These are phyloP conservation scores for Sula dactylatra DNA, from an alignment of 2,113 vertebrate genomes.

Conservation along the genomic window DNA sequence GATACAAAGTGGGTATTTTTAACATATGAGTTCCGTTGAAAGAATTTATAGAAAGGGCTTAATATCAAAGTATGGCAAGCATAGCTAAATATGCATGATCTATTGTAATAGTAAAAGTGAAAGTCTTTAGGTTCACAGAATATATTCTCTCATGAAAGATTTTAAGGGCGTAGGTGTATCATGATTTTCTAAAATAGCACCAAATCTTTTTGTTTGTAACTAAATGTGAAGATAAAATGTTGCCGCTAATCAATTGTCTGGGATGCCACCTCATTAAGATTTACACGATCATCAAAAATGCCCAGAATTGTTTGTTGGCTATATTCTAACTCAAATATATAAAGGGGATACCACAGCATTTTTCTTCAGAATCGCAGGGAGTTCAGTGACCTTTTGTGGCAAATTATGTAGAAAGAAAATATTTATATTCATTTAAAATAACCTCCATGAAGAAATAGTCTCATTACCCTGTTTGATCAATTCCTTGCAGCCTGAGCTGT, in stretches of 20 bases:
- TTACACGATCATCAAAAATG: constrained; percentile 74
- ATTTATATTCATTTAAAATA: constrained; percentile 92
- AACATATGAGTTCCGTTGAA: background rate
- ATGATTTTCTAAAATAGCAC: constrained; percentile 62
- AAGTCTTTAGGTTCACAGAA: constrained; percentile 6
- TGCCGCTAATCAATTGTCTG: constrained; percentile 72
- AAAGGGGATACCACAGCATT: constrained; percentile 77
- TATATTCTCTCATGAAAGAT: constrained; percentile 51
- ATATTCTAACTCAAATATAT: constrained; percentile 76
- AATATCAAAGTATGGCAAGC: constrained; percentile 67
- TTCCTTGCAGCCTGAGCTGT: constrained; percentile 82
- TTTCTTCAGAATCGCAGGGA: constrained; percentile 82
- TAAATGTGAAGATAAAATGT: constrained; percentile 64
- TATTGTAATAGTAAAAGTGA: background rate
- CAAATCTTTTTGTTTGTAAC: constrained; percentile 67
- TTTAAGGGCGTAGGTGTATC: constrained; percentile 64
- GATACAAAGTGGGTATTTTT: constrained; percentile 48
- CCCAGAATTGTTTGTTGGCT: constrained; percentile 75
- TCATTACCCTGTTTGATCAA: constrained; percentile 89
- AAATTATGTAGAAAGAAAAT: constrained; percentile 90
- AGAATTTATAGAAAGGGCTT: constrained; percentile 55
- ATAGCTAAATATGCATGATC: constrained; percentile 51
- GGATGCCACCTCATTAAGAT: constrained; percentile 78
- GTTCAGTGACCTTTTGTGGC: constrained; percentile 86
- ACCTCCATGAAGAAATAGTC: constrained; percentile 85